Conservation (phyloP, 2,888 invertebrate genomes). For the Cantharis rustica region DNA sequence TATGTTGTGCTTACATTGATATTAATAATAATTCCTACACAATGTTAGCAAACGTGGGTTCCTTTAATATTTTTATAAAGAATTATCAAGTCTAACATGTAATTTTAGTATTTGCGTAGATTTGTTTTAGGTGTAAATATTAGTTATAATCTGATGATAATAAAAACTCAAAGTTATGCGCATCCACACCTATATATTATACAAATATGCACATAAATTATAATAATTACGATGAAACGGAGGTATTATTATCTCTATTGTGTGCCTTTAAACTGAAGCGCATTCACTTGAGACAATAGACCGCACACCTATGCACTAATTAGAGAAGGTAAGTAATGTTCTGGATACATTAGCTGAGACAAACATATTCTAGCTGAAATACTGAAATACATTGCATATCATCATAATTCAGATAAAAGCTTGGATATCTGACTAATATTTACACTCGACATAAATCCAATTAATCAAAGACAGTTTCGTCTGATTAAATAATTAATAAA, state of each 20-base stretch:
- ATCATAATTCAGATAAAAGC: conserved; percentile 25
- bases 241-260: conserved; percentile 23
- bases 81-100: conserved; percentile 12
- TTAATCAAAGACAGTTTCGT: conserved; percentile 27
- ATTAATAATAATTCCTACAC: not conserved
- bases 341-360: conserved; percentile 24
- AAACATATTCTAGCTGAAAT: conserved; percentile 17
- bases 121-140: conserved; percentile 18
- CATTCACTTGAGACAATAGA: conserved; percentile 31
- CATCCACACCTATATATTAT: conserved; percentile 11
- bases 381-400: conserved; percentile 16
- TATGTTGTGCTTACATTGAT: not conserved
- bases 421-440: conserved; percentile 18
- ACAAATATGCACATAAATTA: conserved; percentile 18
- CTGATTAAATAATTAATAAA: conserved; percentile 26
- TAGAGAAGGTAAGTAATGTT: conserved; percentile 29
- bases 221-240: conserved; percentile 20
- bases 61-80: conserved; percentile 4
- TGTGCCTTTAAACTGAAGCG: conserved; percentile 17
- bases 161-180: conserved; percentile 18
- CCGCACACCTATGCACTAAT: conserved; percentile 34
- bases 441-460: conserved; percentile 23
- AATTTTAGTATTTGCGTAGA: conserved; percentile 12
- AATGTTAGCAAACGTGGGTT: conserved; percentile 6
- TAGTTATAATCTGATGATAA: conserved; percentile 10